Base-by-base conservation (phyloP, 2,888 invertebrate species). In the Nyleta sp. region DNA sequence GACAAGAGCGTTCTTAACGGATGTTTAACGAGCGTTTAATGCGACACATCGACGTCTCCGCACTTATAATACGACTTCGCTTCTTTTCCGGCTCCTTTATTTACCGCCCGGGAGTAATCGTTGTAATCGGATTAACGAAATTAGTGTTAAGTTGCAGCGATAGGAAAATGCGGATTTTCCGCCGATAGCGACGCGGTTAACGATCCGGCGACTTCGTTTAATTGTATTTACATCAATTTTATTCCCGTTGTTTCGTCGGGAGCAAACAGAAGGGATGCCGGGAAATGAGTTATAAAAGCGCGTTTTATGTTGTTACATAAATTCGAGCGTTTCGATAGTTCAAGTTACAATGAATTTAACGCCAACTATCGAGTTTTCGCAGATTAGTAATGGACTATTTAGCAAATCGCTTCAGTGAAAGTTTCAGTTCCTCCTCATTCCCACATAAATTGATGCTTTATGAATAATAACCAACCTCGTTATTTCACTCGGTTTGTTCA, bases 1-100 rank as follows among this genome's bases (percentile, higher is more conserved):
- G 75, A 79, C 79, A 75, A 79, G 79, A 70, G 71, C 67, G 67
- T 68, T 81, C 80, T 81, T 64, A 71, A 70, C 64, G 44, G 70
- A 70, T 70, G 59, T 59, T 71, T 76, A 76, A 76, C 76, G 70
- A 76, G 76, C 64, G 64, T 57, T 70, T 57, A 59, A 65, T 22
- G 70, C 70, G 62, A 70, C 64, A 70, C 55, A 48, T 76, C 57
- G 57, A 57, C 53, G 17, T 10, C 33, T 52, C 53, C 35, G 17
- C 65, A 35, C 20, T 53, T 17, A 50, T 44, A 68, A 53, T 59
- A 55, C 38, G 22, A 40, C 22, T 64, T 46, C 15, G 22, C 31
- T 55, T 57, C 64, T 59, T 67, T 64, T 22, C 50, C 24, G 33
- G 2, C 13, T 44, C 68, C 20, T 52, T 67, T 65, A 67, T 74